These are phyloP conservation scores for Chiloscyllium plagiosum DNA, from an alignment of 2,113 vertebrate species.

Conservation along the genomic window DNA sequence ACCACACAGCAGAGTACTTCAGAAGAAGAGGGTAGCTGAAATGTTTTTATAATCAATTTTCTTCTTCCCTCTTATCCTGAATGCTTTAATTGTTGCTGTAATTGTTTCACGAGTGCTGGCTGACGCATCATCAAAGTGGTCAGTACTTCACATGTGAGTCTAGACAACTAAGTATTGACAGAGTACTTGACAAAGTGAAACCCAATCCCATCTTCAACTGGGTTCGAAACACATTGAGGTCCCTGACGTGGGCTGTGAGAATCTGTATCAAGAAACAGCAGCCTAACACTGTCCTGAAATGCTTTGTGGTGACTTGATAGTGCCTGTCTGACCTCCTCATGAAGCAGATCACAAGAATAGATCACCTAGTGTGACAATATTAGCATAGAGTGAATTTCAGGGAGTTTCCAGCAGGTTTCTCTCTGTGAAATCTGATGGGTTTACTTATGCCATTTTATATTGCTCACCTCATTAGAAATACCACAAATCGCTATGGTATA, in stretches of 20 bases:
- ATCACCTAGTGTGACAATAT: too few species aligned
- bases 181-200: background rate
- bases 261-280: background rate
- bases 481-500: too few species aligned
- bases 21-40: constrained; percentile 14
- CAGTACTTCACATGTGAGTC: constrained; percentile 14
- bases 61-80: constrained; percentile 27
- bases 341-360: background rate
- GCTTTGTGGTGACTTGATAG: background rate
- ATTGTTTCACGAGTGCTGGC: constrained; percentile 15
- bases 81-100: constrained; percentile 5
- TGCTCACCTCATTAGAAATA: too few species aligned
- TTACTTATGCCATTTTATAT: too few species aligned
- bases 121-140: background rate
- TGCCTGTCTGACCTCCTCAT: background rate
- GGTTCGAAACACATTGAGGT: background rate
- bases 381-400: background rate
- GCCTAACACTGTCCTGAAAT: background rate
- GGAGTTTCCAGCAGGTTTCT: background rate
- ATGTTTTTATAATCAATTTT: constrained; percentile 35
- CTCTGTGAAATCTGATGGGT: too few species aligned
- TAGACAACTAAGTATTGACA: constrained; percentile 20
- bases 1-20: constrained; percentile 27
- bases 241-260: background rate
- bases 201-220: background rate